phyloP scores from a whole-genome alignment of 2,797 vertebrate species.

The Knipowitschia caucasica region DNA sequence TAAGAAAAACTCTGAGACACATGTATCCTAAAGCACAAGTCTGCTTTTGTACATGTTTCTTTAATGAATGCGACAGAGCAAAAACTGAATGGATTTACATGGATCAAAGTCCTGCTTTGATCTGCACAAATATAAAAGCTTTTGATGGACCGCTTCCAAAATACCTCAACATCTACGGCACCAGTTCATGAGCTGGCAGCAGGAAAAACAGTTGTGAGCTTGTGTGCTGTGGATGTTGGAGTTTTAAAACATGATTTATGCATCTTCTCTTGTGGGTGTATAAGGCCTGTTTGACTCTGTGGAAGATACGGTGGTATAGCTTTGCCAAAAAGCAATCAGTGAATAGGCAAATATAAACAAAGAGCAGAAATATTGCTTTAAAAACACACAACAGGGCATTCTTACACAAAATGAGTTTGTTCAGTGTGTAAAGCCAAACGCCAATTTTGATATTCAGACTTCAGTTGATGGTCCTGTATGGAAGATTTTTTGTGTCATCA shows the following conservation, averaged over 20 bases:
- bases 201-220: slow-evolving; percentile 26
- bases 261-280: background rate
- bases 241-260: background rate
- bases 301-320: no score
- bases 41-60: background rate
- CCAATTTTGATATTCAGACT: no score
- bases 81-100: background rate
- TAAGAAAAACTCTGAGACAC: background rate
- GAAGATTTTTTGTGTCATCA: no score
- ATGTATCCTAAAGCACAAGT: background rate
- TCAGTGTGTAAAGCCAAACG: no score
- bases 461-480: no score
- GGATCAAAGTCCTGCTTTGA: slow-evolving; percentile 19
- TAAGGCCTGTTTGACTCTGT: background rate
- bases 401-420: no score
- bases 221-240: slow-evolving; percentile 16
- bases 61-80: background rate
- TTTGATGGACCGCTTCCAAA: slow-evolving; percentile 15
- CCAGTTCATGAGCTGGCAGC: background rate
- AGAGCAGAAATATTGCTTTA: no score
- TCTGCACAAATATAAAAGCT: slow-evolving; percentile 3
- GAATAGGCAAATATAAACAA: no score
- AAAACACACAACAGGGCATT: no score
- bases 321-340: no score
- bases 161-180: slow-evolving; percentile 9